phyloP scores from a whole-genome alignment of 2,797 vertebrate genomes.

The Scolopax rusticola region DNA sequence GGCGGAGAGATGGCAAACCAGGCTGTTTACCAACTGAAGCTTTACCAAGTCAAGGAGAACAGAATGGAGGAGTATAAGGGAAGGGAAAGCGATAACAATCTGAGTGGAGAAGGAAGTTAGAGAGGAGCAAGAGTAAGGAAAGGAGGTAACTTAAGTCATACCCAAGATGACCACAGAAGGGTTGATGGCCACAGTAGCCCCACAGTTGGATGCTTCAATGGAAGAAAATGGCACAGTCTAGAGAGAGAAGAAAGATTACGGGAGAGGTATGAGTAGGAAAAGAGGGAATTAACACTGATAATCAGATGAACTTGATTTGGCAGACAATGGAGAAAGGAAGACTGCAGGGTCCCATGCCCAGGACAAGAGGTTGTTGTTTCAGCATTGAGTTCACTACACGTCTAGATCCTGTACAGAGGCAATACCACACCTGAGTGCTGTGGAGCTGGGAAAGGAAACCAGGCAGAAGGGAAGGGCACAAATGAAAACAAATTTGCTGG shows the following conservation, averaged over 20 bases:
- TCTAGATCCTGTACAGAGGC: neutral
- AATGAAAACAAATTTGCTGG: neutral
- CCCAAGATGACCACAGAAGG: neutral
- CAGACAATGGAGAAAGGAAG: neutral
- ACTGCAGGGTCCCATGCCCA: rapidly evolving
- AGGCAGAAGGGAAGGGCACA: neutral
- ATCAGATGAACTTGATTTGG: neutral
- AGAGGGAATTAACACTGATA: neutral
- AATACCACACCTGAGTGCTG: rapidly evolving
- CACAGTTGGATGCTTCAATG: neutral
- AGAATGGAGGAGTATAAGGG: neutral
- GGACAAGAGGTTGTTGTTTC: neutral
- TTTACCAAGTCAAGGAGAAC: constrained; percentile 51
- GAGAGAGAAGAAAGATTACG: neutral
- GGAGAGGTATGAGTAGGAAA: neutral
- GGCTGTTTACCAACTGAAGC: constrained; percentile 57
- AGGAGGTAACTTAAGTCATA: neutral
- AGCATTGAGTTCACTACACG: rapidly evolving
- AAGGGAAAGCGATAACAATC: neutral
- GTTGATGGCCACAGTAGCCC: neutral
- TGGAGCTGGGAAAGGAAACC: neutral
- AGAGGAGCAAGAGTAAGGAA: neutral
- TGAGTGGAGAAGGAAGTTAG: neutral
- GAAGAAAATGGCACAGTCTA: neutral
- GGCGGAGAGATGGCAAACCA: constrained; percentile 59